phyloP scores from a whole-genome alignment of 2,797 vertebrate genomes.

The Pygocentrus nattereri region DNA sequence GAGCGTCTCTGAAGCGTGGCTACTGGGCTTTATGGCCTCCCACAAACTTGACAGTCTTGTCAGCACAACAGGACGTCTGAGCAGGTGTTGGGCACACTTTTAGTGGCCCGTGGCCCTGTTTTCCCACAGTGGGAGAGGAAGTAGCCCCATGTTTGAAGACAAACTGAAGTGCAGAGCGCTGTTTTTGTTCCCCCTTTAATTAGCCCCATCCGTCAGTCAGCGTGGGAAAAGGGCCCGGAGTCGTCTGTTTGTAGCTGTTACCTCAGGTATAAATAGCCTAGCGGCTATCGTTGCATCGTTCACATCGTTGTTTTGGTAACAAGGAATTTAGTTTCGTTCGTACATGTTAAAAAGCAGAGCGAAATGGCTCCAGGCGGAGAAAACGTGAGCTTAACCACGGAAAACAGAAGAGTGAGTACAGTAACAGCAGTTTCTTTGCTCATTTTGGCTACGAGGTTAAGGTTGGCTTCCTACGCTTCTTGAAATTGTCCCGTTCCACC shows the following conservation, averaged over 20 bases:
- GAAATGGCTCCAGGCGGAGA: background rate
- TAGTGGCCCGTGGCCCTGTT: constrained; percentile 52
- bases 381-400: background rate
- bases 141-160: constrained; percentile 30
- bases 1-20: constrained; percentile 53
- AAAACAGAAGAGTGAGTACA: constrained; percentile 21
- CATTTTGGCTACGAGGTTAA: too few relatives aligned
- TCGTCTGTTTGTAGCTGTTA: background rate
- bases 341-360: background rate
- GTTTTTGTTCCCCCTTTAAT: constrained; percentile 22
- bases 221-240: constrained; percentile 15
- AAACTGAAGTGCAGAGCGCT: constrained; percentile 13
- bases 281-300: too few relatives aligned
- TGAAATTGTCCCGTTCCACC: too few relatives aligned
- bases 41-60: constrained; percentile 25
- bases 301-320: background rate
- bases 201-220: constrained; percentile 5
- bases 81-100: constrained; percentile 58
- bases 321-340: background rate
- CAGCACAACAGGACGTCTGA: constrained; percentile 11
- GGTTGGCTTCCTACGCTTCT: too few relatives aligned
- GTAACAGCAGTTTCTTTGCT: background rate
- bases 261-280: constrained; percentile 23
- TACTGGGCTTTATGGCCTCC: constrained; percentile 27
- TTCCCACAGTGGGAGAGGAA: constrained; percentile 54